A percentile compares a stretch with the other conserved stretches of the same genome.
Conservation (phyloP, 2,888 invertebrate species). For the Catocala nupta region DNA sequence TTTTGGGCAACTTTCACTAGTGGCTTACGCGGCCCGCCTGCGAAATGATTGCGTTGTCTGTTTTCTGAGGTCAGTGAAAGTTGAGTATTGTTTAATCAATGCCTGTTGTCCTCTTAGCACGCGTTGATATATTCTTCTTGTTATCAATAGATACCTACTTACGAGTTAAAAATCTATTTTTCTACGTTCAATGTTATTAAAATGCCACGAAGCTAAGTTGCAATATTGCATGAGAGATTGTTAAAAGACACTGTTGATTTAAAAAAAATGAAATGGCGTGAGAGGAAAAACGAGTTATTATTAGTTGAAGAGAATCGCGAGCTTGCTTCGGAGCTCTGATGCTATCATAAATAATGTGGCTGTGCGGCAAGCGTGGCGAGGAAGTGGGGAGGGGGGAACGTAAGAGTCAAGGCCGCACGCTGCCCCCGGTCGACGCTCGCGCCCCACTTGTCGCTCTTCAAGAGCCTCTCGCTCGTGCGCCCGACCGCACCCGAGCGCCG, state of each 20-base stretch:
- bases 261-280: slow-evolving; percentile 80
- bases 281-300: slow-evolving; percentile 87
- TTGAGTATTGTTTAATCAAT: slow-evolving; percentile 69
- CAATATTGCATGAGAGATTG: slow-evolving; percentile 45
- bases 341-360: slow-evolving; percentile 87
- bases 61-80: slow-evolving; percentile 83
- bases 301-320: slow-evolving; percentile 84
- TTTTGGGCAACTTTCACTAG: slow-evolving; percentile 86
- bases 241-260: slow-evolving; percentile 63
- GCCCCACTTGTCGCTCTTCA: slow-evolving; percentile 81
- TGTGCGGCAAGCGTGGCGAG: slow-evolving; percentile 76
- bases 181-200: background rate
- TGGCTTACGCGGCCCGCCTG: slow-evolving; percentile 82
- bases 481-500: slow-evolving; percentile 69
- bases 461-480: slow-evolving; percentile 70
- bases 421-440: slow-evolving; percentile 93
- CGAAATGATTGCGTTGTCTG: slow-evolving; percentile 81
- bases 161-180: too few species aligned
- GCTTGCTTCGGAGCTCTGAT: slow-evolving; percentile 83
- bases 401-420: slow-evolving; percentile 92
- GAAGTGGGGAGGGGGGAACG: slow-evolving; percentile 64
- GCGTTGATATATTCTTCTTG: slow-evolving; percentile 40
- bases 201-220: slow-evolving; percentile 22
- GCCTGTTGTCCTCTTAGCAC: slow-evolving; percentile 35
- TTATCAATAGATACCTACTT: slow-evolving; percentile 14